A percentile compares a stretch with the other conserved stretches of the same genome.
These are phyloP conservation scores for Callimorpha dominula DNA, from an alignment of 2,888 invertebrate species.

Conservation along the genomic window DNA sequence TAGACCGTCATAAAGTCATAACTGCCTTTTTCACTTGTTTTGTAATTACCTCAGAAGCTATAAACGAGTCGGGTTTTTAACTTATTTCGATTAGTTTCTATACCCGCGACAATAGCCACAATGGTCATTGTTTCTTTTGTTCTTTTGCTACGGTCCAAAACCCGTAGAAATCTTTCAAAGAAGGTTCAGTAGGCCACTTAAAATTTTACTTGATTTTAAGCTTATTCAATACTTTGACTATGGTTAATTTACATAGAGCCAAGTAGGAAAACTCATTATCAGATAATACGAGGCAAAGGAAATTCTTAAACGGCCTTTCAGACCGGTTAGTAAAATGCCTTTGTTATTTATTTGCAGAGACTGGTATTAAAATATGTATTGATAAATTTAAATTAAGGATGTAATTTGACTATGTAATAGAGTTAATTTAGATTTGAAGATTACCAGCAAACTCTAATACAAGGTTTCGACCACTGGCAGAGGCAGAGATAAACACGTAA, in stretches of 20 bases:
- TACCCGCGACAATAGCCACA: constrained; percentile 35
- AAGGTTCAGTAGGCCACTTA: constrained; percentile 8
- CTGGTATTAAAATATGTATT: too few species aligned
- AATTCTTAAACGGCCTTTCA: too few species aligned
- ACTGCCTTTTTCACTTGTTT: constrained; percentile 29
- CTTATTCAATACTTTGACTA: constrained; percentile 9
- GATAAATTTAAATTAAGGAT: too few species aligned
- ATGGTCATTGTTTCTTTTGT: constrained; percentile 40
- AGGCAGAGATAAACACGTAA: too few species aligned
- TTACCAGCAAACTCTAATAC: too few species aligned
- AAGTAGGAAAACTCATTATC: constrained; percentile 4
- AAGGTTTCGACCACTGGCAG: too few species aligned
- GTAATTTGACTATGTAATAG: too few species aligned
- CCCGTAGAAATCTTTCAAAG: constrained; percentile 13
- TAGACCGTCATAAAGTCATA: background rate
- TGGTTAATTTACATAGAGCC: constrained; percentile 15
- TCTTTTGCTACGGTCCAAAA: constrained; percentile 24
- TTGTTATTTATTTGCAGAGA: too few species aligned
- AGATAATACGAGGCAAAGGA: background rate
- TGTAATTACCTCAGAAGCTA: constrained; percentile 29
- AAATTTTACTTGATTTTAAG: constrained; percentile 8
- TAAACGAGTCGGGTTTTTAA: constrained; percentile 11
- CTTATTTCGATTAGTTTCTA: constrained; percentile 29
- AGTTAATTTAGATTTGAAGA: too few species aligned
- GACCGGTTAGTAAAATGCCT: too few species aligned